These are phyloP conservation scores for Acipenser ruthenus DNA, from an alignment of 2,797 vertebrate genomes.

Conservation along the genomic window DNA sequence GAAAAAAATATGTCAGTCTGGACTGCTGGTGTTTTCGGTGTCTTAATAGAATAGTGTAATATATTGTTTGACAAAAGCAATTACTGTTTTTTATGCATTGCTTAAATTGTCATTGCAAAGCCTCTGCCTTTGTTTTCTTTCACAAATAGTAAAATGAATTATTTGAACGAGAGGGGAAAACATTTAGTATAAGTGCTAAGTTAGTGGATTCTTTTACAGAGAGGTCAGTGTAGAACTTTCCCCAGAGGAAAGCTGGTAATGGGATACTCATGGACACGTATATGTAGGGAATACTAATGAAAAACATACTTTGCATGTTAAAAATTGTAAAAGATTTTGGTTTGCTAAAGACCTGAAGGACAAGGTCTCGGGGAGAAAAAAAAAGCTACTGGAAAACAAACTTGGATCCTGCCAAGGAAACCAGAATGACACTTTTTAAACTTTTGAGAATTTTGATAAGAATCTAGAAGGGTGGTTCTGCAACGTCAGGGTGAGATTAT, in stretches of 20 bases:
- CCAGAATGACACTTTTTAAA: too few species aligned
- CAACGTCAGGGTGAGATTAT: too few species aligned
- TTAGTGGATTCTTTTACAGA: conserved; percentile 7
- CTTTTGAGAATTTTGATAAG: too few species aligned
- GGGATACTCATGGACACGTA: conserved; percentile 17
- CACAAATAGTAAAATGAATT: background rate
- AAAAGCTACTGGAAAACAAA: too few species aligned
- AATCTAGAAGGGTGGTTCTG: too few species aligned
- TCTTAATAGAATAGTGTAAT: background rate
- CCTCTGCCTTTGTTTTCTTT: background rate
- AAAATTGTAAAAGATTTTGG: conserved; percentile 14
- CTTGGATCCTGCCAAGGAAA: too few species aligned
- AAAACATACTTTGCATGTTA: conserved; percentile 22
- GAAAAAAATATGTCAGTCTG: background rate
- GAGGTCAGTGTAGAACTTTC: conserved; percentile 10
- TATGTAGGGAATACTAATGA: conserved; percentile 21
- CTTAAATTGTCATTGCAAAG: background rate
- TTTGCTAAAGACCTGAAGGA: conserved; percentile 16
- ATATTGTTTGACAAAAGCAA: background rate
- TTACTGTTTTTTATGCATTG: background rate
- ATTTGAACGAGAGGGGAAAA: background rate
- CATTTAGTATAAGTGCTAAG: background rate
- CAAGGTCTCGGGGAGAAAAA: conserved; percentile 2
- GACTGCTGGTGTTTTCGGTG: too few species aligned
- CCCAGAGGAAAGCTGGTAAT: conserved; percentile 6